These are phyloP conservation scores for Tricholaema leucomelas DNA, from an alignment of 2,113 vertebrate species.

Conservation along the genomic window DNA sequence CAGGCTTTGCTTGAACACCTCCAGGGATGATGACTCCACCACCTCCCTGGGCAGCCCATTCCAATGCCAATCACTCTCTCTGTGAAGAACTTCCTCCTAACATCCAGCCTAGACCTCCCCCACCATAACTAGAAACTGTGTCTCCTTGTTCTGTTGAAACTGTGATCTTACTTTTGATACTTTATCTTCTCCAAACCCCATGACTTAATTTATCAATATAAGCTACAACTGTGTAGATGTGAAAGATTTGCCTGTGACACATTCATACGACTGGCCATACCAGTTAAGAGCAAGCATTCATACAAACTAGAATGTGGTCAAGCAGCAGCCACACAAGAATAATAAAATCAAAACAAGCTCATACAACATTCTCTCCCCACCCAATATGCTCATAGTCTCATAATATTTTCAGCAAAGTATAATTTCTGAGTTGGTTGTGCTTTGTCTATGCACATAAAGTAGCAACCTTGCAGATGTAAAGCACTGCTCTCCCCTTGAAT, in stretches of 20 bases:
- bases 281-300: background rate
- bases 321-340: background rate
- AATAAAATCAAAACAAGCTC: background rate
- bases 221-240: background rate
- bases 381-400: background rate
- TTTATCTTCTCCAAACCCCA: background rate
- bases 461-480: background rate
- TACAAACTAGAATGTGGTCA: background rate
- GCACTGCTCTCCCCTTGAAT: background rate
- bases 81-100: too few relatives aligned
- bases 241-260: background rate
- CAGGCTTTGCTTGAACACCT: too few relatives aligned
- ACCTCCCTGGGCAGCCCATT: too few relatives aligned
- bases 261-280: background rate
- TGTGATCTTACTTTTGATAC: conserved; percentile 14
- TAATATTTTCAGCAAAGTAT: background rate
- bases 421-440: background rate
- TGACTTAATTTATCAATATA: background rate
- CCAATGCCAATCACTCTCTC: too few relatives aligned
- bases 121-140: too few relatives aligned
- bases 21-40: too few relatives aligned
- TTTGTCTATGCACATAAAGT: fast-evolving
- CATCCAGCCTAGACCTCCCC: too few relatives aligned
- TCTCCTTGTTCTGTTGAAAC: too few relatives aligned
- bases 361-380: background rate